A percentile compares a stretch with the other conserved stretches of the same genome.
Evolutionary conservation across 2,888 invertebrate genomes (phyloP).

Genomic region (Thereva nobilitata): DNA sequence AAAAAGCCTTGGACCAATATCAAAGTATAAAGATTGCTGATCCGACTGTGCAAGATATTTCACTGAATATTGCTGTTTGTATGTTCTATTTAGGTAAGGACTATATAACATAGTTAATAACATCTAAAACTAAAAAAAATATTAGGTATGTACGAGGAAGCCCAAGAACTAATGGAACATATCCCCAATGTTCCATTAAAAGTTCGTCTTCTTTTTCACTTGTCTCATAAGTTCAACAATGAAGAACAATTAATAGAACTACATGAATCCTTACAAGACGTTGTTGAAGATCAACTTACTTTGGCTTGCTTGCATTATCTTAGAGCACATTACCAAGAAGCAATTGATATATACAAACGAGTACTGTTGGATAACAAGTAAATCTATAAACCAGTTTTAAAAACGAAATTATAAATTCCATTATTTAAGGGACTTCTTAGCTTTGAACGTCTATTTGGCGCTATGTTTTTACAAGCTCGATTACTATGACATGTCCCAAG

Average conservation of each 20-base stretch:
- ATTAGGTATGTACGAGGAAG: constrained; percentile 67
- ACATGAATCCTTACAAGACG: constrained; percentile 82
- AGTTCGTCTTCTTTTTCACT: constrained; percentile 85
- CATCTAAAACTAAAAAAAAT: constrained; percentile 23
- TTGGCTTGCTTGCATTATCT: constrained; percentile 95
- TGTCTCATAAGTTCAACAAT: constrained; percentile 90
- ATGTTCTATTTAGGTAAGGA: constrained; percentile 87
- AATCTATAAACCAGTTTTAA: constrained; percentile 28
- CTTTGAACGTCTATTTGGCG: constrained; percentile 95
- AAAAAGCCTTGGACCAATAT: constrained; percentile 76
- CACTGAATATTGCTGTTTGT: constrained; percentile 87
- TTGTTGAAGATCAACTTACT: constrained; percentile 92
- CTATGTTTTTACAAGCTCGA: constrained; percentile 98
- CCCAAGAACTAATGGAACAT: constrained; percentile 67
- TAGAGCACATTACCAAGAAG: constrained; percentile 96
- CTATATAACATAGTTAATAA: too few species aligned
- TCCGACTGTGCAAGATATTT: constrained; percentile 65
- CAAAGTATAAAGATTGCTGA: constrained; percentile 62
- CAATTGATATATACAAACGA: constrained; percentile 96
- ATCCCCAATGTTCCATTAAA: constrained; percentile 69
- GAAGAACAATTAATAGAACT: constrained; percentile 82
- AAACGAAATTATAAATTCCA: not conserved
- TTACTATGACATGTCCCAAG: constrained; percentile 97
- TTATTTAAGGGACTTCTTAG: constrained; percentile 78
- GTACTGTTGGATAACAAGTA: constrained; percentile 90